phyloP scores from a whole-genome alignment of 1,140 invertebrate genomes.

The Coptotermes formosanus region DNA sequence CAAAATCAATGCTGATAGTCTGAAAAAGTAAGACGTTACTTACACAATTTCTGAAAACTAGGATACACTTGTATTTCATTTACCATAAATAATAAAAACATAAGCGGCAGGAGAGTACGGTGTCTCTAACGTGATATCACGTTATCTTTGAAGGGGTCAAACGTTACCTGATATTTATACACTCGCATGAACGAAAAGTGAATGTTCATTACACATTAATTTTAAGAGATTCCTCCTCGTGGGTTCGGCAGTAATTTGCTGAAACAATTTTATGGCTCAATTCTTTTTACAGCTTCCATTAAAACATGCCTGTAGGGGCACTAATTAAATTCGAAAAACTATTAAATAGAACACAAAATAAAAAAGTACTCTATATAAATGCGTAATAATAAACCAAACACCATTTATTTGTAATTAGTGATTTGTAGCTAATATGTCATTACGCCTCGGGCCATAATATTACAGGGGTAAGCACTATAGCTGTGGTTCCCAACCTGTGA shows the following conservation, averaged over 20 bases:
- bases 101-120: too few relatives aligned
- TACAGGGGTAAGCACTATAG: background rate
- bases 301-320: background rate
- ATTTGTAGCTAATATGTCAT: background rate
- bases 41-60: too few relatives aligned
- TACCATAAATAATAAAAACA: too few relatives aligned
- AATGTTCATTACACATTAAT: background rate
- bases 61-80: too few relatives aligned
- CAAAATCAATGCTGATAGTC: too few relatives aligned
- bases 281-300: slow-evolving; percentile 7
- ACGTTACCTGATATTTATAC: too few relatives aligned
- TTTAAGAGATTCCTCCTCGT: background rate
- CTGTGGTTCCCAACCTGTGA: background rate
- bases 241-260: background rate
- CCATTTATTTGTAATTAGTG: background rate
- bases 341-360: background rate
- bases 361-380: background rate
- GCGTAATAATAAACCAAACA: background rate
- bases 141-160: too few relatives aligned
- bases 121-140: too few relatives aligned
- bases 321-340: background rate
- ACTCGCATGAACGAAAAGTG: background rate
- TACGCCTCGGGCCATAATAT: background rate
- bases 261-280: background rate
- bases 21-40: too few relatives aligned